These are phyloP conservation scores for Nymphalis urticae DNA, from an alignment of 2,888 invertebrate genomes.

Conservation along the genomic window DNA sequence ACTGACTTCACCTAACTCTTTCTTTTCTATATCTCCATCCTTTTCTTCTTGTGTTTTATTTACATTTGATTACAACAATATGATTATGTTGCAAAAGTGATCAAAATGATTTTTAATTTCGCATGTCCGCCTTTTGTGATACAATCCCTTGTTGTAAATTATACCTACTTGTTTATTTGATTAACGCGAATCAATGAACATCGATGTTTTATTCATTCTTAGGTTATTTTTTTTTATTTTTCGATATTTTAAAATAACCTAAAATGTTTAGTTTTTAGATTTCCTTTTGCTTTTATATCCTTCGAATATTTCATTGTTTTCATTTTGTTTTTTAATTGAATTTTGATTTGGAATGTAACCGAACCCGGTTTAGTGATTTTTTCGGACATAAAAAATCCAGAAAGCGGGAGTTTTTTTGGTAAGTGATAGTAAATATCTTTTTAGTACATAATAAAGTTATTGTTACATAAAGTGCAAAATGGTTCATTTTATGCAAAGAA, in stretches of 20 bases:
- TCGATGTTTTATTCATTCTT: neutral
- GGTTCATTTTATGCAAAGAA: too few species aligned
- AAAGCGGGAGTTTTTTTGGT: slow-evolving; percentile 56
- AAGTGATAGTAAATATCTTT: slow-evolving; percentile 32
- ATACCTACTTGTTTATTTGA: slow-evolving; percentile 23
- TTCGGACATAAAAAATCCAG: slow-evolving; percentile 67
- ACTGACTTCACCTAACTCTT: slow-evolving; percentile 25
- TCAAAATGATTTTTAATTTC: slow-evolving; percentile 33
- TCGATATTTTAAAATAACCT: neutral
- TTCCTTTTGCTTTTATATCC: slow-evolving; percentile 17
- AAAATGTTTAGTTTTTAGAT: slow-evolving; percentile 11
- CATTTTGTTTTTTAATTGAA: slow-evolving; percentile 47
- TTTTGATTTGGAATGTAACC: slow-evolving; percentile 43
- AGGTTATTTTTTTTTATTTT: neutral
- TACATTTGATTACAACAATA: slow-evolving; percentile 47
- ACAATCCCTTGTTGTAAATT: slow-evolving; percentile 53
- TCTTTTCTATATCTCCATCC: slow-evolving; percentile 27
- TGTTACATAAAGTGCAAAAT: neutral
- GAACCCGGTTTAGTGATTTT: slow-evolving; percentile 74
- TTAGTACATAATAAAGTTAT: neutral
- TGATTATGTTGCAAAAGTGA: slow-evolving; percentile 63
- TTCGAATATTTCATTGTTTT: slow-evolving; percentile 19
- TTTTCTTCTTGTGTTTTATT: slow-evolving; percentile 27
- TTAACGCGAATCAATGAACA: neutral
- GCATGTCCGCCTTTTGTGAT: slow-evolving; percentile 54